A percentile compares a stretch with the other conserved stretches of the same genome.
phyloP scores from a whole-genome alignment of 2,888 invertebrate species.

The Papilio gigon region DNA sequence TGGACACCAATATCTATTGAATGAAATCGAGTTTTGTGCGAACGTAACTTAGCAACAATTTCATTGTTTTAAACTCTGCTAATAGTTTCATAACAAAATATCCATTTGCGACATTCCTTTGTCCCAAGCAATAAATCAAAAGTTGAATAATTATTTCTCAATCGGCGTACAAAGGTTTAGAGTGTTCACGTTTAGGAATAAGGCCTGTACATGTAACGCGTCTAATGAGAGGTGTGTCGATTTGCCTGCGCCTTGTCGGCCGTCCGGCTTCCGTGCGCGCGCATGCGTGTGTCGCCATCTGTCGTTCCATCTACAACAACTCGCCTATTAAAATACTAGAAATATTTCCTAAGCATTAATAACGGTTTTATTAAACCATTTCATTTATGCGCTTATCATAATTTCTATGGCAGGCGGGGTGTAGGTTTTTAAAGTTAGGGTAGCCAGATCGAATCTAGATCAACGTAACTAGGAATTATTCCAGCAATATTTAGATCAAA shows the following conservation, averaged over 20 bases:
- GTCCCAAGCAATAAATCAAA: neutral
- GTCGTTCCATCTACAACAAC: conserved; percentile 33
- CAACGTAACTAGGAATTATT: neutral
- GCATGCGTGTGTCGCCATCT: conserved; percentile 41
- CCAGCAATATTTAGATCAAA: too few relatives aligned
- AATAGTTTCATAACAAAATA: neutral
- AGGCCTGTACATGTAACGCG: conserved; percentile 34
- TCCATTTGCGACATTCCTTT: neutral
- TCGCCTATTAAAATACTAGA: conserved; percentile 36
- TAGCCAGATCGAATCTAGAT: neutral
- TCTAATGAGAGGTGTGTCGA: conserved; percentile 43
- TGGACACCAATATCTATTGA: neutral
- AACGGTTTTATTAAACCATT: conserved; percentile 15
- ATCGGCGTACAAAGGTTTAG: conserved; percentile 13
- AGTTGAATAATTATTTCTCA: conserved; percentile 18
- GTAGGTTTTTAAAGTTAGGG: neutral
- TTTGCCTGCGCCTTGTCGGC: conserved; percentile 41
- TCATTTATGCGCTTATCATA: neutral
- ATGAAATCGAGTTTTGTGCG: neutral
- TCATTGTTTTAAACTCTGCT: too few relatives aligned
- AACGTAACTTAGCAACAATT: too few relatives aligned
- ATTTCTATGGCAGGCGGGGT: neutral
- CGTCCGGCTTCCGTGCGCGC: conserved; percentile 43
- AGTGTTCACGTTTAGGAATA: conserved; percentile 14
- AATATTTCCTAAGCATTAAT: conserved; percentile 27